A percentile compares a stretch with the other conserved stretches of the same genome.
These are phyloP conservation scores for Leucophenga varia DNA, from an alignment of 1,140 invertebrate species.

Conservation along the genomic window DNA sequence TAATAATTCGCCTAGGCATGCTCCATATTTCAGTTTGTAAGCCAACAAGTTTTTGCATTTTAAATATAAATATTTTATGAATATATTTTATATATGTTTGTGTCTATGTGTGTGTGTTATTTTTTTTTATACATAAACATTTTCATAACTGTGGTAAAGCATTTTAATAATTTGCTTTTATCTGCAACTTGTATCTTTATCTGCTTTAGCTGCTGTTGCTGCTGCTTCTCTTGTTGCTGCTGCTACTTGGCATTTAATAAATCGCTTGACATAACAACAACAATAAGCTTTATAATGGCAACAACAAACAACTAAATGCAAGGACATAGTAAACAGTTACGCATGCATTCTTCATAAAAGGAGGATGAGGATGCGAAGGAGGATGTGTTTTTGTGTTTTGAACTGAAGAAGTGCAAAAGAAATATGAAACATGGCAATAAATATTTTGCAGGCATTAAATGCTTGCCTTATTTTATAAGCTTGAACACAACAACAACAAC, in stretches of 20 bases:
- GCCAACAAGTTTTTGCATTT: too few relatives aligned
- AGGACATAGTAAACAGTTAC: constrained; percentile 18
- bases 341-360: too few relatives aligned
- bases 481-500: constrained; percentile 14
- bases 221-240: constrained; percentile 3
- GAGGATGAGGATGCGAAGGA: not conserved
- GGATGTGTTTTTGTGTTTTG: constrained; percentile 7
- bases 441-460: constrained; percentile 53
- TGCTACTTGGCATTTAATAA: constrained; percentile 45
- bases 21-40: too few relatives aligned
- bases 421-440: constrained; percentile 54
- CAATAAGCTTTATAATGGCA: constrained; percentile 11
- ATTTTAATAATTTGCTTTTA: constrained; percentile 53
- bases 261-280: constrained; percentile 45
- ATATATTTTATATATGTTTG: too few relatives aligned
- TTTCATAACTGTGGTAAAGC: constrained; percentile 52
- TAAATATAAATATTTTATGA: too few relatives aligned
- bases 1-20: too few relatives aligned
- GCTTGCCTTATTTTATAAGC: constrained; percentile 44
- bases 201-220: constrained; percentile 17
- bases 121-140: constrained; percentile 36
- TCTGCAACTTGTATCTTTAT: constrained; percentile 46
- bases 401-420: constrained; percentile 16
- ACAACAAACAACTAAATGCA: constrained; percentile 9
- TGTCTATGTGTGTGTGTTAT: too few relatives aligned